Evolutionary conservation across 2,113 vertebrate genomes (phyloP).

Genomic region (Eurystomus gularis): DNA sequence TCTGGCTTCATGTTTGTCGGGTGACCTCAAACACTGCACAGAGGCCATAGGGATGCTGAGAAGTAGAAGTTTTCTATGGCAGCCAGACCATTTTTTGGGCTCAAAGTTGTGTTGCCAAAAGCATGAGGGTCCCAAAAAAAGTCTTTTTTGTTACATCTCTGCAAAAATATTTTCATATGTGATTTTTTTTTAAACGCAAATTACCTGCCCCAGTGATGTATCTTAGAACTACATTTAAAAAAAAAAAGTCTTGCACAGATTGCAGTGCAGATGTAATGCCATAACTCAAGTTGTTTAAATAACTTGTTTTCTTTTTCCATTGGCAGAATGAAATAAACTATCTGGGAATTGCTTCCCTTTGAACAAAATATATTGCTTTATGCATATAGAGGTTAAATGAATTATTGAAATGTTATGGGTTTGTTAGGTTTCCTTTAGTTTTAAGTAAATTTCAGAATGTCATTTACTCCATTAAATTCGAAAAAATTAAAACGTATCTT

Average conservation of each 20-base stretch:
- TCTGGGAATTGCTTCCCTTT: neutral
- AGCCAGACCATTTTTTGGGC: neutral
- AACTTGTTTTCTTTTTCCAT: neutral
- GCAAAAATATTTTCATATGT: neutral
- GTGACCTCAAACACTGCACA: neutral
- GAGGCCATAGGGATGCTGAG: neutral
- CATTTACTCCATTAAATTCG: neutral
- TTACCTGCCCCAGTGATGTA: accelerated
- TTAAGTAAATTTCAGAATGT: neutral
- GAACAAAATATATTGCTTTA: neutral
- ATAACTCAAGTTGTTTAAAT: neutral
- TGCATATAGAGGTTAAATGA: neutral
- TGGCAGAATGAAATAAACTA: neutral
- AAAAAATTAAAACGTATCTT: too few relatives aligned
- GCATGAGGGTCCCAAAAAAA: neutral
- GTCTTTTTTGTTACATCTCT: neutral
- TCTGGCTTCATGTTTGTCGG: neutral
- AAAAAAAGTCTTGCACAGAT: neutral
- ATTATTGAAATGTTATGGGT: neutral
- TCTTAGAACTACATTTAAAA: neutral
- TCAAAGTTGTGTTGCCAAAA: accelerated
- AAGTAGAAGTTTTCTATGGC: neutral
- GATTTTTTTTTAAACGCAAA: neutral
- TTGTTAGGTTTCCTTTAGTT: neutral
- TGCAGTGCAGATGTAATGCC: neutral